phyloP scores from a whole-genome alignment of 2,797 vertebrate species.

The Acipenser transmontanus region DNA sequence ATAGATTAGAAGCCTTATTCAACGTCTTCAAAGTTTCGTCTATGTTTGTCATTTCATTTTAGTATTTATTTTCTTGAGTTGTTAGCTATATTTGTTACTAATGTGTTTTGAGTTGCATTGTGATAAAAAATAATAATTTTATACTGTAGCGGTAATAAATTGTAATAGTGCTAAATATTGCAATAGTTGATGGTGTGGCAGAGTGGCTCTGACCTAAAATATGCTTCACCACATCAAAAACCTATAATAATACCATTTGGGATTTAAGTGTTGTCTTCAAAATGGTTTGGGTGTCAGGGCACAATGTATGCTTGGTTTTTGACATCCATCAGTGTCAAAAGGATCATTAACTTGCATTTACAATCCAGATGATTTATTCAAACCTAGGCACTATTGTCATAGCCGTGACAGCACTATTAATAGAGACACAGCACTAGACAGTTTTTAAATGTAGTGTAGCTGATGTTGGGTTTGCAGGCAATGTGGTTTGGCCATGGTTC shows the following conservation, averaged over 20 bases:
- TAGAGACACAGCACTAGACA: background rate
- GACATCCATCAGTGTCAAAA: background rate
- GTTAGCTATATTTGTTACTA: too few species aligned
- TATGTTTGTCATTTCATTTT: too few species aligned
- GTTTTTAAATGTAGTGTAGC: background rate
- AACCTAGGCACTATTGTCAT: background rate
- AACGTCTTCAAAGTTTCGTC: too few species aligned
- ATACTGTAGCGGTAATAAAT: too few species aligned
- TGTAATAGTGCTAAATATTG: too few species aligned
- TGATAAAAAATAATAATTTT: too few species aligned
- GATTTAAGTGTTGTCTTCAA: slow-evolving; percentile 1
- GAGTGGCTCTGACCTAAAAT: too few species aligned
- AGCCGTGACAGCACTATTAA: background rate
- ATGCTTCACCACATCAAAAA: too few species aligned
- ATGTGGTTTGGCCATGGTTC: background rate
- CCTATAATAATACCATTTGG: background rate
- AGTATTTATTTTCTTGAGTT: too few species aligned
- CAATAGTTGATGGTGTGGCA: too few species aligned
- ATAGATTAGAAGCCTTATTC: too few species aligned
- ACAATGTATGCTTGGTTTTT: background rate
- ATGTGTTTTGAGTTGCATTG: too few species aligned
- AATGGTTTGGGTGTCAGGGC: background rate
- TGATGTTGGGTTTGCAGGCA: background rate
- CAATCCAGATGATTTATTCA: slow-evolving; percentile 3
- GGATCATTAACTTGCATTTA: slow-evolving; percentile 5